phyloP scores from a whole-genome alignment of 2,888 invertebrate species.

The Caprella mutica region DNA sequence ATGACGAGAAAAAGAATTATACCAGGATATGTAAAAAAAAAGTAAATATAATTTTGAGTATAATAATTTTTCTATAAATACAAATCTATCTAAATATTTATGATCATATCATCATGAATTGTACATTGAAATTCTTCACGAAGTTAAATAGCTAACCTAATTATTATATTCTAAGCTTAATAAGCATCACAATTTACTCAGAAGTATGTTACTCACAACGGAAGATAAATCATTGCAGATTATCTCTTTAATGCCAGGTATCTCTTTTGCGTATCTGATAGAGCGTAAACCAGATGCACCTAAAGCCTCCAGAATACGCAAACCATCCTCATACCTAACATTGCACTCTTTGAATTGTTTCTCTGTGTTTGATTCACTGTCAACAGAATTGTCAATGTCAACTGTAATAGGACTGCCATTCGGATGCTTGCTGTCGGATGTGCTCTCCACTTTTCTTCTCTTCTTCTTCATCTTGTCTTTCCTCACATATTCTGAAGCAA shows the following conservation, averaged over 20 bases:
- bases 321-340: conserved; percentile 39
- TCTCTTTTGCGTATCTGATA: conserved; percentile 90
- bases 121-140: no score
- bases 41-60: no score
- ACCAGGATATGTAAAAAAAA: no score
- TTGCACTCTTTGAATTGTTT: no score
- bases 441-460: not conserved
- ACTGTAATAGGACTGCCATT: not conserved
- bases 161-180: no score
- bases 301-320: conserved; percentile 77
- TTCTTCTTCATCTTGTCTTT: not conserved
- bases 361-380: not conserved
- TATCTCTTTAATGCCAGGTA: conserved; percentile 64
- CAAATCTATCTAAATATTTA: no score
- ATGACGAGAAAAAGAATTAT: no score
- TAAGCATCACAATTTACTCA: not conserved
- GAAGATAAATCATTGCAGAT: conserved; percentile 83
- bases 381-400: not conserved
- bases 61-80: no score
- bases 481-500: not conserved
- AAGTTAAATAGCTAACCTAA: no score
- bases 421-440: not conserved
- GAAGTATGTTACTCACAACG: conserved; percentile 38
- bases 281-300: conserved; percentile 92
- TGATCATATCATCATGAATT: no score